phyloP scores from a whole-genome alignment of 2,888 invertebrate species.

The Tachina lurida region DNA sequence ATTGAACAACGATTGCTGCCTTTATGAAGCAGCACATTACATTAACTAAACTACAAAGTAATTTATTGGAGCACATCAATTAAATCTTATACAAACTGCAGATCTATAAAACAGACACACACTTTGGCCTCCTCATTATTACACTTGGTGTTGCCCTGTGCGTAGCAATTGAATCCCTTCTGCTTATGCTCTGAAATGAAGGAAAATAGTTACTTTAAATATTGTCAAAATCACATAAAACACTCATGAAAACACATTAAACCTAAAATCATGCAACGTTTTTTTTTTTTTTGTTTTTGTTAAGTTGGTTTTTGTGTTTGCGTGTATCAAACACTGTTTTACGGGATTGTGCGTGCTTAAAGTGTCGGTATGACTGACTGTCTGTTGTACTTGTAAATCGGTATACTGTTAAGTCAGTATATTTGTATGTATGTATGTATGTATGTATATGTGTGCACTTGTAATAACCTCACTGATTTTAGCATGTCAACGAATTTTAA shows the following conservation, averaged over 20 bases:
- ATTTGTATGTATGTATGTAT: neutral
- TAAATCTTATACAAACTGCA: constrained; percentile 50
- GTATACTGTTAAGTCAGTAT: too few relatives aligned
- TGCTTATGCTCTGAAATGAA: neutral
- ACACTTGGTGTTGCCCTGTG: neutral
- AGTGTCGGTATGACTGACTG: neutral
- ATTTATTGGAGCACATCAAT: constrained; percentile 64
- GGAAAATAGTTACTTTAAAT: constrained; percentile 47
- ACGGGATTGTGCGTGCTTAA: neutral
- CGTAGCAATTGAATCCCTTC: neutral
- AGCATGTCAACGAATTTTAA: constrained; percentile 57
- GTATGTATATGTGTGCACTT: neutral
- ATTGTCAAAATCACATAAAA: constrained; percentile 31
- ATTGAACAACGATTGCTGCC: neutral
- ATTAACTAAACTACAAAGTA: constrained; percentile 52
- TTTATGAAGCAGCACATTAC: constrained; percentile 9
- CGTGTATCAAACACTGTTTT: constrained; percentile 19
- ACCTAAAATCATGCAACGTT: neutral
- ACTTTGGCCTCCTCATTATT: constrained; percentile 1
- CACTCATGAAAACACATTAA: neutral
- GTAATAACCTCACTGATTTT: constrained; percentile 43
- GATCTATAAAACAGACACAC: constrained; percentile 32
- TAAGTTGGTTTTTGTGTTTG: constrained; percentile 12
- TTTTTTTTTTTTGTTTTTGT: constrained; percentile 1
- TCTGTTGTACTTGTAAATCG: neutral